Percentiles rank a stretch among this genome's conserved stretches.
These are phyloP conservation scores for Pseudomyrmex gracilis DNA, from an alignment of 1,140 invertebrate genomes.

Conservation along the genomic window DNA sequence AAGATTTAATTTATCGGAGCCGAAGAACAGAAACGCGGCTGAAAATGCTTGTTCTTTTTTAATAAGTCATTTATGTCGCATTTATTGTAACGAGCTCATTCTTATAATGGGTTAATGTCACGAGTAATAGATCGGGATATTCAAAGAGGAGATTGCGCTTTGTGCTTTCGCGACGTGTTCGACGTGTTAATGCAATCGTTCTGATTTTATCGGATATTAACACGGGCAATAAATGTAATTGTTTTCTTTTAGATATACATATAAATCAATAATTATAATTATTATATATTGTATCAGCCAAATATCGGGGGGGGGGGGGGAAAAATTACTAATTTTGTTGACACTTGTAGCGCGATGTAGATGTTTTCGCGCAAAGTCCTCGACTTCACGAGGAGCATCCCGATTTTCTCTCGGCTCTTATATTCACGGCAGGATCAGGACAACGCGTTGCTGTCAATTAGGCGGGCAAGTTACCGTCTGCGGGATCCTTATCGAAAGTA, in stretches of 20 bases:
- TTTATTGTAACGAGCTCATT: conserved; percentile 24
- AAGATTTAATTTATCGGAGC: conserved; percentile 63
- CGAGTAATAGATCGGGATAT: neutral
- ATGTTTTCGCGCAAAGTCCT: neutral
- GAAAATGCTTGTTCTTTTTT: conserved; percentile 23
- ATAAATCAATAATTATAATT: neutral
- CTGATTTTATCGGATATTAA: neutral
- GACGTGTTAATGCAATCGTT: neutral
- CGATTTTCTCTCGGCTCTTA: neutral
- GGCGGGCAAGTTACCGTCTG: conserved; percentile 61
- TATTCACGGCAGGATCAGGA: conserved; percentile 36
- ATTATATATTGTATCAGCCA: conserved; percentile 13
- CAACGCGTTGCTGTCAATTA: conserved; percentile 58
- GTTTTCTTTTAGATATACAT: neutral
- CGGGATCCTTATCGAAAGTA: conserved; percentile 64
- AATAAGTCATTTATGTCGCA: conserved; percentile 25
- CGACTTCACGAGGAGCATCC: neutral
- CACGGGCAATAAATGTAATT: neutral
- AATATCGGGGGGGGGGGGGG: too few relatives aligned
- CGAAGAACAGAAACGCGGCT: conserved; percentile 20
- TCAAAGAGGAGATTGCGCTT: neutral
- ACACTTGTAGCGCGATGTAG: too few relatives aligned
- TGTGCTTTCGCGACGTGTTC: neutral
- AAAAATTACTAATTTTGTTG: conserved; percentile 8
- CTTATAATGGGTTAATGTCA: neutral